A percentile compares a stretch with the other conserved stretches of the same genome.
Evolutionary conservation across 2,113 vertebrate genomes (phyloP).

Genomic region (Scalopus aquaticus): DNA sequence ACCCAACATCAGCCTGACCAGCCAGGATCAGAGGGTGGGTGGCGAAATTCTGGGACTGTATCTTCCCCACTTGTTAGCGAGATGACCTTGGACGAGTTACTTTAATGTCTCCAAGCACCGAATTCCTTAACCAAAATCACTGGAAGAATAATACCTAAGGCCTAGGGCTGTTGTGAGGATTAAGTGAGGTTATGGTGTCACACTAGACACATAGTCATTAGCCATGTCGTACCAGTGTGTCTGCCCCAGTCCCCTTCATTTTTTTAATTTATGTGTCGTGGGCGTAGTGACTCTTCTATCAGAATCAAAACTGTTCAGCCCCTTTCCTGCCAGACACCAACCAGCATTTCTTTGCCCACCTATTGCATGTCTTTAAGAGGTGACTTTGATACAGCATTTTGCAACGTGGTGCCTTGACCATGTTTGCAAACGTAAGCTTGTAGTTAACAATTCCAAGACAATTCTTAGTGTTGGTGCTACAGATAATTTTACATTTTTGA

Average conservation of each 20-base stretch:
- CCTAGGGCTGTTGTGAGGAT: not conserved
- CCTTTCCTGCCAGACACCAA: conserved; percentile 4
- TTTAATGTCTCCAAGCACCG: not conserved
- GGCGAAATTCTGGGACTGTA: not conserved
- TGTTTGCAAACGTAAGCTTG: conserved; percentile 53
- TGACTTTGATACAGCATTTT: conserved; percentile 47
- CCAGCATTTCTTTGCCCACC: conserved; percentile 41
- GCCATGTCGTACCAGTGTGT: conserved; percentile 22
- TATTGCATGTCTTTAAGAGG: conserved; percentile 51
- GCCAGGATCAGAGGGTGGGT: not conserved
- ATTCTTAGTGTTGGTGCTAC: conserved; percentile 45
- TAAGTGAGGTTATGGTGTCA: conserved; percentile 9
- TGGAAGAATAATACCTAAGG: not conserved
- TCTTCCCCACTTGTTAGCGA: not conserved
- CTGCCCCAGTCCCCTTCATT: not conserved
- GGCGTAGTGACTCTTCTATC: conserved; percentile 34
- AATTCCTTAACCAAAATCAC: conserved; percentile 29
- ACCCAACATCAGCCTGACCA: not conserved
- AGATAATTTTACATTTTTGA: conserved; percentile 64
- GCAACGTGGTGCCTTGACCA: conserved; percentile 59
- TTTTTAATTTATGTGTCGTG: conserved; percentile 34
- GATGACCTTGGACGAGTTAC: not conserved
- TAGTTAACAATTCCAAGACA: conserved; percentile 36
- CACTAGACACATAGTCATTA: not conserved
- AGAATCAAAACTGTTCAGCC: conserved; percentile 7